Base-by-base conservation (phyloP, 2,797 vertebrate genomes). In the Rachycentron canadum region DNA sequence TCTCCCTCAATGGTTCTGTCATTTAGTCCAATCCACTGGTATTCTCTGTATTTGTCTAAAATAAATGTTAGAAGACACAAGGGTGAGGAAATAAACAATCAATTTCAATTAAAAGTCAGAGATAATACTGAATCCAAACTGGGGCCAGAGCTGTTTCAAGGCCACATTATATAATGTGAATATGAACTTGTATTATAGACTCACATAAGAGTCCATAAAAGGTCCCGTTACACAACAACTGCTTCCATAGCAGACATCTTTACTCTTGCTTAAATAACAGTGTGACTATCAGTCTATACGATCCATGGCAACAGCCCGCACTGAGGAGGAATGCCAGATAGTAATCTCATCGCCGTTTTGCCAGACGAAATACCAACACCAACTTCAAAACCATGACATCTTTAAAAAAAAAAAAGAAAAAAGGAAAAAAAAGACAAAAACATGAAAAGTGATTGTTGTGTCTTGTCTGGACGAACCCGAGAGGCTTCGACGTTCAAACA, bases 1-100 rank as follows among this genome's bases (percentile, higher is more conserved):
- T 99, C 97, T 58, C 97, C 97, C 81, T 98, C 97, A 4, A 99
- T 97, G 76, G 97, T 98, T n/a, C 95, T 91, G 92, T 98, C 98
- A 3, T 98, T 99, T 13, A 99, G 88, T 34, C 98, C 98, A 0
- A 96, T 97, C 98, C 98, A 99, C 84, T 98, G 97, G 84, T 98
- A 98, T 8, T 98, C 97, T 81, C 79, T 93, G 93, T 97, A 99
- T 74, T 92, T 95, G 72, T 96, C 98, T 98, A 53, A 76, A 41
- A 71, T 7, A 43, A 67, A 68, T 12, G 61, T 7, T 26, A 73
- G 43, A 40, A 53, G 0, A 5, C 5, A 41, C 25, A 0, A 58
- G 3, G 13, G 25, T 6, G 14, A 45, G 12, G 49, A 60, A 61
- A 47, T 25, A 25, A 25, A n/a, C n/a, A n/a, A n/a, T n/a, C n/a